phyloP scores from a whole-genome alignment of 2,888 invertebrate genomes.

The Exephanes ischioxanthus region DNA sequence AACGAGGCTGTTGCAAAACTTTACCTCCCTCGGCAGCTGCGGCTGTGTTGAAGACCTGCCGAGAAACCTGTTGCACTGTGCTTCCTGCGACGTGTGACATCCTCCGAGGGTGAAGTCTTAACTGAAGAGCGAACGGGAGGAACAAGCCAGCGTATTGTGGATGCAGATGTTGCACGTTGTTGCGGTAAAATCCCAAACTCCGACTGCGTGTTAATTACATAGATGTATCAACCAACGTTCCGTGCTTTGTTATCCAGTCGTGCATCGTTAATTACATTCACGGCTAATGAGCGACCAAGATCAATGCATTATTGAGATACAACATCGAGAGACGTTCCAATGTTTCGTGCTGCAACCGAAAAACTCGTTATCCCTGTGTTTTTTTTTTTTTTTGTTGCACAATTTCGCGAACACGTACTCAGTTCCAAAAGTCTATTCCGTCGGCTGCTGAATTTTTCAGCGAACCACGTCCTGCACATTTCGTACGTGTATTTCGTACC shows the following conservation, averaged over 20 bases:
- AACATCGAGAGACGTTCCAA: background rate
- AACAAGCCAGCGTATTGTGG: conserved; percentile 11
- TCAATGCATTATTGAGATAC: background rate
- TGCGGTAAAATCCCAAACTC: conserved; percentile 12
- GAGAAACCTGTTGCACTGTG: conserved; percentile 76
- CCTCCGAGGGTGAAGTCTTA: conserved; percentile 57
- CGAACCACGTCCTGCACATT: conserved; percentile 18
- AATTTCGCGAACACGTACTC: conserved; percentile 22
- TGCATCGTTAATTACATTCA: background rate
- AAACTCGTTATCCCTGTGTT: background rate
- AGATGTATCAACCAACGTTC: background rate
- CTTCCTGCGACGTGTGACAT: conserved; percentile 68
- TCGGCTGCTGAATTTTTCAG: conserved; percentile 61
- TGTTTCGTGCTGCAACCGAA: background rate
- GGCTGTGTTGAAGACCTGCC: conserved; percentile 56
- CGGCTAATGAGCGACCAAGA: too few relatives aligned
- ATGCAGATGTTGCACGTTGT: conserved; percentile 7
- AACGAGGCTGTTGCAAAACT: conserved; percentile 47
- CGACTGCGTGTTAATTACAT: background rate
- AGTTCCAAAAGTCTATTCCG: conserved; percentile 44
- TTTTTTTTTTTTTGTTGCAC: too few relatives aligned
- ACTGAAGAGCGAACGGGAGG: background rate
- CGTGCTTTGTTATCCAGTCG: background rate
- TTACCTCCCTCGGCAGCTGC: conserved; percentile 45
- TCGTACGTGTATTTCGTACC: conserved; percentile 30